Evolutionary conservation across 2,888 invertebrate species (phyloP).

Genomic region (Argyresthia goedartella): DNA sequence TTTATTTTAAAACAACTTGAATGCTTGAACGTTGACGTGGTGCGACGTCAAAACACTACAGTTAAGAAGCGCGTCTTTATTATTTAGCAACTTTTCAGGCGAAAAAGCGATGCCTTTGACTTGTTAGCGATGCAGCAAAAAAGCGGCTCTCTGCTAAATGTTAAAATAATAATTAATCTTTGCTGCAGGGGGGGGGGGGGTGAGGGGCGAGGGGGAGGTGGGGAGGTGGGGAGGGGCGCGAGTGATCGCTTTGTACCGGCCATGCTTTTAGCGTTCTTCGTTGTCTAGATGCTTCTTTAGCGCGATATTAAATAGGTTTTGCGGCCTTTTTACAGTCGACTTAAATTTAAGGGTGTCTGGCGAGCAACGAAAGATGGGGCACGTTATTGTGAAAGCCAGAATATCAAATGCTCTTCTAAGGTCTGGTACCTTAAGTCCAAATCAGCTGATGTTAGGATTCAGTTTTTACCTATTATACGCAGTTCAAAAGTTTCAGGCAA

Average conservation of each 20-base stretch:
- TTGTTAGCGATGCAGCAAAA: constrained; percentile 47
- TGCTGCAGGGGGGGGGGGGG: constrained; percentile 17
- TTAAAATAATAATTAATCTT: constrained; percentile 72
- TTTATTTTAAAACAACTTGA: too few species aligned
- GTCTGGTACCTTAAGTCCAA: neutral
- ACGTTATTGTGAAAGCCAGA: neutral
- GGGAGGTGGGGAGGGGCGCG: neutral
- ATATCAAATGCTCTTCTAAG: neutral
- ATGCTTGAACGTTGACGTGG: too few species aligned
- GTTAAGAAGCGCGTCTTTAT: constrained; percentile 58
- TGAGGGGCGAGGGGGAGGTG: neutral
- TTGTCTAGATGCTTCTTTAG: constrained; percentile 45
- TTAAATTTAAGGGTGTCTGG: neutral
- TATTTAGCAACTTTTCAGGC: constrained; percentile 65
- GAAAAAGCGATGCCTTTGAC: constrained; percentile 64
- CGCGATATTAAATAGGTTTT: constrained; percentile 65
- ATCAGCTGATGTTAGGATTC: too few species aligned
- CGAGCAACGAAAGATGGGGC: neutral
- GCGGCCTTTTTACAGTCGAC: constrained; percentile 38
- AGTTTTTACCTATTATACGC: too few species aligned
- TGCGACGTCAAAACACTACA: constrained; percentile 42
- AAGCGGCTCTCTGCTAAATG: constrained; percentile 46
- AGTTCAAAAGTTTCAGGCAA: too few species aligned
- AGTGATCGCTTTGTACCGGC: constrained; percentile 45
- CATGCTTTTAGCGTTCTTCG: constrained; percentile 46